Evolutionary conservation across 1,140 invertebrate genomes (phyloP), one percentile per base, ranked within the genome.

Genomic region (Solenopsis invicta): DNA sequence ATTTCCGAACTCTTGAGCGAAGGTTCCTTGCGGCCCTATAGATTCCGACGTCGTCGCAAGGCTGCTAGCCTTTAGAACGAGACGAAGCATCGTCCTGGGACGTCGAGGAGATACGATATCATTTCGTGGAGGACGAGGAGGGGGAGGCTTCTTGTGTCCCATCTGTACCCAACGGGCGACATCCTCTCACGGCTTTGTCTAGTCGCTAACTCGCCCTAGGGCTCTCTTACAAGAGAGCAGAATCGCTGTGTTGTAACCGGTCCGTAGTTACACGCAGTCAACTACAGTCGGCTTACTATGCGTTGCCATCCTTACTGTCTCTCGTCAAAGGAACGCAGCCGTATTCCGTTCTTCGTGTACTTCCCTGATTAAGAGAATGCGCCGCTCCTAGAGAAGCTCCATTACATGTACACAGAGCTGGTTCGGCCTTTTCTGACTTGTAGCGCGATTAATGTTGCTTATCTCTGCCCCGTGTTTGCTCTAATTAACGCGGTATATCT

Each of bases 101-200:
- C 29, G 18, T 37, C n/a, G 48, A 45, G 74, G 34, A 78, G 82
- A 69, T 69, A 66, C 82, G 61, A 77, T 88, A 86, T 77, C 64
- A 78, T 62, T 45, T 66, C 64, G 16, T 52, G 29, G 18, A 29
- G 75, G 34, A 72, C 37, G 4, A 21, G 34, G 34, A 75, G 37
- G 62, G 34, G 76, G 59, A n/a, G 24, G 41, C 64, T 34, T 52
- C 72, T 50, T 66, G 74, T 86, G 87, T 86, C 54, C 48, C 56
- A 86, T 59, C 72, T 59, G 82, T 88, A 61, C 16, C 66, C 67
- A 59, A 29, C 52, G 61, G 52, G 61, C 59, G 67, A 88, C 76
- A 80, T 50, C 37, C 74, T 88, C 76, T 56, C 52, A 72, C 12
- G 34, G 75, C 67, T 86, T 81, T 86, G 84, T 88, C 66, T 52